Base-by-base conservation (phyloP, 2,888 invertebrate species). In the Megamerina dolium region DNA sequence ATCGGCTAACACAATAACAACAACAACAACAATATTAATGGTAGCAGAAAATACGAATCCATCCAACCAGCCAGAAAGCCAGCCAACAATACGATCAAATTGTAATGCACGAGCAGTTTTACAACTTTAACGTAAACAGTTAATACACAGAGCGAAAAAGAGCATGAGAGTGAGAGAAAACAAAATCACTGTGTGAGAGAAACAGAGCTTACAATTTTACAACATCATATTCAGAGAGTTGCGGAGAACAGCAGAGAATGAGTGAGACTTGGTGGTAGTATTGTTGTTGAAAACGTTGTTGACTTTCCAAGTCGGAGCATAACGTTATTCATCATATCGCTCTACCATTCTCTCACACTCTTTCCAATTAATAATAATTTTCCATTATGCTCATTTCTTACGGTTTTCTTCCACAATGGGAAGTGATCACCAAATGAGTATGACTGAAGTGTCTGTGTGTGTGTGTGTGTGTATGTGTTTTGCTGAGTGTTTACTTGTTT, bases 361-460 rank as follows among this genome's bases (percentile, higher is more conserved):
- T 17, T 17, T 16, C 13, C 17, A 5, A 12, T 12, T 21, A 4
- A 13, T 21, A n/a, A 5, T 13, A 13, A n/a, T 10, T n/a, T 9
- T 6, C 5, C 9, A 19, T 27, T 13, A 9, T 36, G 46, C 46
- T 53, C 54, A 50, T 50, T 53, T 34, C 55, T 59, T 65, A 64
- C 64, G 64, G 64, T 64, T 63, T 31, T 50, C 54, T 65, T 65
- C 64, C 64, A 60, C 47, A 16, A 3, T 33, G 36, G 45, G 34
- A 40, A 37, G 39, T 45, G 40, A 5, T 13, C 42, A 60, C 64
- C 63, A n/a, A n/a, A n/a, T n/a, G n/a, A n/a, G n/a, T 62, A 45
- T 40, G 2, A 16, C 10, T 33, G 17, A 10, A 34, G 39, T 39
- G 12, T 19, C 13, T 37, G 13, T 17, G 12, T 20, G 16, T 30